phyloP scores from a whole-genome alignment of 2,797 vertebrate genomes.

The Rhodeus uyekii region DNA sequence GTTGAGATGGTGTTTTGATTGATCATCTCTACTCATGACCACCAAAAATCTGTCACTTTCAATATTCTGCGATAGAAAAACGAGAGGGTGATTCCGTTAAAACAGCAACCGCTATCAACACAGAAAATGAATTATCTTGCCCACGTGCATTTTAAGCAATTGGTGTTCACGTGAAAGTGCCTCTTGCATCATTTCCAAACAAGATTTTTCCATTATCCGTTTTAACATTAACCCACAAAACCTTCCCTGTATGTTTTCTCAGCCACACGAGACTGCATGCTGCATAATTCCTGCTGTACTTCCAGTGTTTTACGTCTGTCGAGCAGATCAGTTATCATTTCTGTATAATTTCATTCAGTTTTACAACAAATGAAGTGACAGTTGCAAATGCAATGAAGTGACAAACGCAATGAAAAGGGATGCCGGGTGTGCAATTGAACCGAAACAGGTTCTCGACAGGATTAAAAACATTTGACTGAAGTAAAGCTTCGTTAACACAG shows the following conservation, averaged over 20 bases:
- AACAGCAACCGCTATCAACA: neutral
- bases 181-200: neutral
- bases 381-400: no score
- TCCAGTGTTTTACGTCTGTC: neutral
- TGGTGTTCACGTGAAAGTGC: neutral
- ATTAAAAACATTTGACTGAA: neutral
- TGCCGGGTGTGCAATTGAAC: neutral
- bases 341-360: neutral
- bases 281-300: neutral
- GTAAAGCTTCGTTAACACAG: neutral
- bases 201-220: constrained; percentile 7
- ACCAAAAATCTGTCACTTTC: constrained; percentile 3
- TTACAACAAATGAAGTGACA: neutral
- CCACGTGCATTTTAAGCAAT: neutral
- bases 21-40: neutral
- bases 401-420: neutral
- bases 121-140: constrained; percentile 15
- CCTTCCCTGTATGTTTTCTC: neutral
- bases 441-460: neutral
- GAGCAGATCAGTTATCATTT: neutral
- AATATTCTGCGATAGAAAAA: neutral
- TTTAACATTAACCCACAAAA: neutral
- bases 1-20: neutral
- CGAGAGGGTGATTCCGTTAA: neutral
- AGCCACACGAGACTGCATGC: neutral